A percentile compares a stretch with the other conserved stretches of the same genome.
phyloP scores from a whole-genome alignment of 2,797 vertebrate species.

The Peromyscus aztecus region DNA sequence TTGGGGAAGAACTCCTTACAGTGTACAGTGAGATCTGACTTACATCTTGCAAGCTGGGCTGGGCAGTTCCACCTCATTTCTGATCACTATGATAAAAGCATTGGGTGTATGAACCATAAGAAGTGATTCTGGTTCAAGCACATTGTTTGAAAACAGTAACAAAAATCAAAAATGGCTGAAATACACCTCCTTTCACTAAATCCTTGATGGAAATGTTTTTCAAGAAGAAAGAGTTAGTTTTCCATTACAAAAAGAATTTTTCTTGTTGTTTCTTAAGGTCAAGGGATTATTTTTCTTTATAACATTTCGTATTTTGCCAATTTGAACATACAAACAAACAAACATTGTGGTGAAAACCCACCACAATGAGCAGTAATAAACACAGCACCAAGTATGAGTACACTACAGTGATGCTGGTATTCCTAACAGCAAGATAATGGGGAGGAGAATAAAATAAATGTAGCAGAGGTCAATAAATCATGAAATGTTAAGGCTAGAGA shows the following conservation, averaged over 20 bases:
- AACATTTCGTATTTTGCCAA: slow-evolving; percentile 93
- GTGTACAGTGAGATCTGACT: slow-evolving; percentile 96
- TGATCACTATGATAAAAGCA: slow-evolving; percentile 96
- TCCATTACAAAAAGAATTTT: neutral
- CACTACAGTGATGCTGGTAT: slow-evolving; percentile 94
- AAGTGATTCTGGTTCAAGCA: neutral
- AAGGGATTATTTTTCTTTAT: slow-evolving; percentile 90
- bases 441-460: slow-evolving; percentile 92
- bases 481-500: neutral
- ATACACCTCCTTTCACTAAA: neutral
- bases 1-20: slow-evolving; percentile 94
- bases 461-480: neutral
- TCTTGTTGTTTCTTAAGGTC: neutral
- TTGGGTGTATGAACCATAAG: slow-evolving; percentile 91
- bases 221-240: neutral
- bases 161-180: neutral
- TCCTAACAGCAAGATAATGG: slow-evolving; percentile 94
- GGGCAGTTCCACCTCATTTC: slow-evolving; percentile 94
- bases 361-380: slow-evolving; percentile 93
- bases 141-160: neutral
- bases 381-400: slow-evolving; percentile 95
- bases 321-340: slow-evolving; percentile 91
- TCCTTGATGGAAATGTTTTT: neutral
- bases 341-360: too few relatives aligned
- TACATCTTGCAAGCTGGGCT: slow-evolving; percentile 93